These are phyloP conservation scores for Anodontia alba DNA, from an alignment of 2,888 invertebrate species.

Conservation along the genomic window DNA sequence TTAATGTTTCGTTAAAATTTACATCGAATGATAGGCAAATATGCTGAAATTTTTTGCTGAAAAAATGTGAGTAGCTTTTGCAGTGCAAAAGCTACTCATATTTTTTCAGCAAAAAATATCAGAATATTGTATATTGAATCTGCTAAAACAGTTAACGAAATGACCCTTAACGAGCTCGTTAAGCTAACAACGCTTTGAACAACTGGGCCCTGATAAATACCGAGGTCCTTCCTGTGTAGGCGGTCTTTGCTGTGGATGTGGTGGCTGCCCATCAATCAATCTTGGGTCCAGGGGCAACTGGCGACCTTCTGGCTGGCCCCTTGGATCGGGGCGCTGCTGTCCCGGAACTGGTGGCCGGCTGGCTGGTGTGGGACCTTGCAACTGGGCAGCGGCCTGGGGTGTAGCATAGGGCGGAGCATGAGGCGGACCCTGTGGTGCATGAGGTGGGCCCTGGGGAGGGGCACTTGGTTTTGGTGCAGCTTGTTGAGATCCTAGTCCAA, in stretches of 20 bases:
- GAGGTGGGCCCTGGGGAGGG: slow-evolving; percentile 59
- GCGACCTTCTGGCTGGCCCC: slow-evolving; percentile 14
- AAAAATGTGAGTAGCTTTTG: too few relatives aligned
- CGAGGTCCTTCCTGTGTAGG: slow-evolving; percentile 19
- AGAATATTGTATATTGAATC: too few relatives aligned
- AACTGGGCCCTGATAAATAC: not conserved
- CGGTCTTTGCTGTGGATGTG: slow-evolving; percentile 38
- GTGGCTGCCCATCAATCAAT: slow-evolving; percentile 10
- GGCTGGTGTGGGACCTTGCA: not conserved
- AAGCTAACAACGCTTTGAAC: too few relatives aligned
- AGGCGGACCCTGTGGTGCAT: slow-evolving; percentile 25
- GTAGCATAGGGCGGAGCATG: slow-evolving; percentile 45
- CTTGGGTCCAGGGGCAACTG: slow-evolving; percentile 1
- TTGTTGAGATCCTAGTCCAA: not conserved
- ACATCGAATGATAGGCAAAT: too few relatives aligned
- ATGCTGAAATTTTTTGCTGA: too few relatives aligned
- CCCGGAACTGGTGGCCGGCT: slow-evolving; percentile 10
- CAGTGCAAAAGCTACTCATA: too few relatives aligned
- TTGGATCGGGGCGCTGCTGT: slow-evolving; percentile 24
- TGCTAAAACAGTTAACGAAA: too few relatives aligned
- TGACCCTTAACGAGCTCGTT: too few relatives aligned
- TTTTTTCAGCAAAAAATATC: too few relatives aligned
- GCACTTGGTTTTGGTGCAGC: slow-evolving; percentile 38
- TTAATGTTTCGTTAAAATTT: too few relatives aligned
- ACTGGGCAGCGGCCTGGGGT: slow-evolving; percentile 42